phyloP scores from a whole-genome alignment of 2,888 invertebrate genomes.

The Eupeodes latifasciatus region DNA sequence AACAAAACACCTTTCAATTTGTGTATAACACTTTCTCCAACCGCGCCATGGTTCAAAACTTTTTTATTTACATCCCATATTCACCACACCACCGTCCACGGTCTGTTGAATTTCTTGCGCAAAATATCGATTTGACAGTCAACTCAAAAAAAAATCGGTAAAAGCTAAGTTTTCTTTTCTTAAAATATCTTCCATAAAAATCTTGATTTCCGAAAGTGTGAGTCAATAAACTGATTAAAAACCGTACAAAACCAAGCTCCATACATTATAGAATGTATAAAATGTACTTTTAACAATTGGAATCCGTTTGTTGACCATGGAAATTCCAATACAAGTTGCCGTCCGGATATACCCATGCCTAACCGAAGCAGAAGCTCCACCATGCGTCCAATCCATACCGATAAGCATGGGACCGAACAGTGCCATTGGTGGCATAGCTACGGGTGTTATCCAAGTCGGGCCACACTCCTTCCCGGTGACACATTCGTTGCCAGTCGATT shows the following conservation, averaged over 20 bases:
- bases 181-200: neutral
- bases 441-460: conserved; percentile 83
- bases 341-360: conserved; percentile 87
- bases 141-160: conserved; percentile 48
- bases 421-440: conserved; percentile 81
- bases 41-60: conserved; percentile 16
- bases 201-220: neutral
- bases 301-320: conserved; percentile 84
- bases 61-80: conserved; percentile 62
- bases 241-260: neutral
- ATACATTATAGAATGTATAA: conserved; percentile 43
- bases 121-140: conserved; percentile 80
- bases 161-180: conserved; percentile 27
- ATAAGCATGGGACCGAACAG: conserved; percentile 80
- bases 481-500: conserved; percentile 86
- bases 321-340: conserved; percentile 90
- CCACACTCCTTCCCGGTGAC: conserved; percentile 85
- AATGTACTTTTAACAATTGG: conserved; percentile 34
- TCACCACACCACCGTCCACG: conserved; percentile 23
- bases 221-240: neutral
- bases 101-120: conserved; percentile 34
- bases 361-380: conserved; percentile 85
- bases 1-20: neutral
- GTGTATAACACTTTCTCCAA: conserved; percentile 48
- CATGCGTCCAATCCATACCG: conserved; percentile 82